Conservation (phyloP, 2,797 vertebrate species). For the Sebastes taczanowskii region DNA sequence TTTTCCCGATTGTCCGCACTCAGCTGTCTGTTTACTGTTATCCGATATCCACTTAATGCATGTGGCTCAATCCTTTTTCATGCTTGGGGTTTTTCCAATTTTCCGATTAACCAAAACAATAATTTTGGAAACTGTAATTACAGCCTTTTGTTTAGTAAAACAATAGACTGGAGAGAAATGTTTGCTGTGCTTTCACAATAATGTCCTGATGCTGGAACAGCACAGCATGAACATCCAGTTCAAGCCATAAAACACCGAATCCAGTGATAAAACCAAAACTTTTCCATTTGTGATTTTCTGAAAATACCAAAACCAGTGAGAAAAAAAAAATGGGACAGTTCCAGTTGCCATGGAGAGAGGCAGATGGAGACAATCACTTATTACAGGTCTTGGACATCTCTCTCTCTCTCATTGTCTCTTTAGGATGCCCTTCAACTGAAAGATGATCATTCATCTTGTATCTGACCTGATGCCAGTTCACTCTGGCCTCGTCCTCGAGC, state of each 20-base stretch:
- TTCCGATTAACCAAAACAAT: conserved; percentile 2
- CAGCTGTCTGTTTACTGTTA: not conserved
- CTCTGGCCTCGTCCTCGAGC: not conserved
- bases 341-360: not conserved
- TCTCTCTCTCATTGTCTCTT: not conserved
- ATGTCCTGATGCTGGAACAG: not conserved
- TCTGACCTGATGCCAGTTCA: not conserved
- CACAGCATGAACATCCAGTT: not conserved
- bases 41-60: not conserved
- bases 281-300: not conserved
- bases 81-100: not conserved
- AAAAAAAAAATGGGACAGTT: not conserved
- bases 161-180: conserved; percentile 15
- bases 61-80: not conserved
- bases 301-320: not conserved
- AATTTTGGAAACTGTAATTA: conserved; percentile 22
- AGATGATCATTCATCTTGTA: conserved; percentile 4
- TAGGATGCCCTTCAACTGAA: not conserved
- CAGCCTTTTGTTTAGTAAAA: conserved; percentile 24
- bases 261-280: not conserved
- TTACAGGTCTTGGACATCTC: not conserved
- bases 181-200: conserved; percentile 1
- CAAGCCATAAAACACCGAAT: not conserved
- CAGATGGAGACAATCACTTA: not conserved
- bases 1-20: not conserved